Conservation (phyloP, 2,797 vertebrate species). For the Phylloscopus collybita region DNA sequence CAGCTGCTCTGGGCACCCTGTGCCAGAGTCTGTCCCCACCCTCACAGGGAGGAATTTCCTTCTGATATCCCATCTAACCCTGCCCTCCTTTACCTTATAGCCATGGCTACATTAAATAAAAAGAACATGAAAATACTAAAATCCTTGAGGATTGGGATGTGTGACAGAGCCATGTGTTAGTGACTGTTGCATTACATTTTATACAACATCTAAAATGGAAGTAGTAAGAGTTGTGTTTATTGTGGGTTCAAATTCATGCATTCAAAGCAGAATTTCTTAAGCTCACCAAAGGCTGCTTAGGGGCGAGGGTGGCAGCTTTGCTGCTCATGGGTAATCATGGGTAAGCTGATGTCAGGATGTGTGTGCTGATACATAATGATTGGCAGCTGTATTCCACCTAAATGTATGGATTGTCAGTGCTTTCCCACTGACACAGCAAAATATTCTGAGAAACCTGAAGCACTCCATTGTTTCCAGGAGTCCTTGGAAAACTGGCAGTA, state of each 20-base stretch:
- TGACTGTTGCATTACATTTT: background rate
- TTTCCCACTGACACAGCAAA: background rate
- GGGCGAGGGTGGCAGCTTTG: background rate
- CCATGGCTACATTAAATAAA: background rate
- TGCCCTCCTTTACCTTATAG: background rate
- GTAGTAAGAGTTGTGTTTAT: background rate
- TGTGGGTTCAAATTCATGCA: background rate
- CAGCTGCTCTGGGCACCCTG: background rate
- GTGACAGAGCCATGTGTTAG: background rate
- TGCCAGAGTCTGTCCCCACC: background rate
- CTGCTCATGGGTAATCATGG: fast-evolving
- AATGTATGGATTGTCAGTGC: background rate
- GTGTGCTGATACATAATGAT: background rate
- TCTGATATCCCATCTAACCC: background rate
- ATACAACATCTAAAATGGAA: background rate
- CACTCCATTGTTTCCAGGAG: background rate
- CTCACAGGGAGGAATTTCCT: background rate
- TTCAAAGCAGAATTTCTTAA: background rate
- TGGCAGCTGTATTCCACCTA: background rate
- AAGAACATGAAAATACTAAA: background rate
- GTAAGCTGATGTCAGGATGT: background rate
- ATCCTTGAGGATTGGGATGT: background rate
- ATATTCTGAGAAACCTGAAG: background rate
- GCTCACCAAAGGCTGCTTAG: background rate
- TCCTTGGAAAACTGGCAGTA: background rate